Evolutionary conservation across 2,888 invertebrate genomes (phyloP).

Genomic region (Sisyra nigra): DNA sequence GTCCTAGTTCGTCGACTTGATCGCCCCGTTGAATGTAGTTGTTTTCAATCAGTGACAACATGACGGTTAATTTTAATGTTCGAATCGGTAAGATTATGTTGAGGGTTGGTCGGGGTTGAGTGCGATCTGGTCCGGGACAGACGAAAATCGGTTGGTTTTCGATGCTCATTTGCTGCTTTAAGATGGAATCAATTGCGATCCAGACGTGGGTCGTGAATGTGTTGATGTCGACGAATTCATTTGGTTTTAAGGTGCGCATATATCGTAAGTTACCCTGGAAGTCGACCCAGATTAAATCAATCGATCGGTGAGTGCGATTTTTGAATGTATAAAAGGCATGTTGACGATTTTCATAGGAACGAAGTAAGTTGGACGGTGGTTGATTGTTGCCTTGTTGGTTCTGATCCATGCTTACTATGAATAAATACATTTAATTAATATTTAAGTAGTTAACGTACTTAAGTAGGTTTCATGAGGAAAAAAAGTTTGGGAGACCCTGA

Average conservation of each 20-base stretch:
- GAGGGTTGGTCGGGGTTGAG: background rate
- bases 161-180: constrained; percentile 47
- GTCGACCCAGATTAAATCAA: constrained; percentile 62
- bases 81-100: constrained; percentile 6
- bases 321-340: constrained; percentile 39
- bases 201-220: constrained; percentile 73
- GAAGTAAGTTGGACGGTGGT: constrained; percentile 13
- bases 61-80: constrained; percentile 4
- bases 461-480: no score
- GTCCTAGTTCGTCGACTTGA: constrained; percentile 1
- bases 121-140: background rate
- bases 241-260: constrained; percentile 40
- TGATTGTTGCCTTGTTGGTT: constrained; percentile 12
- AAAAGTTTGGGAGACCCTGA: no score
- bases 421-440: no score
- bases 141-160: constrained; percentile 21
- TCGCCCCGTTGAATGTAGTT: background rate
- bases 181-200: constrained; percentile 58
- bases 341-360: constrained; percentile 13
- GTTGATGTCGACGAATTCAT: constrained; percentile 43
- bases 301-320: constrained; percentile 35
- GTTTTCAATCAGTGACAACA: constrained; percentile 5
- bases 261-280: constrained; percentile 44
- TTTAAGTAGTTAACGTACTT: no score
- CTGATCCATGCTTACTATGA: constrained; percentile 1